Evolutionary conservation across 2,888 invertebrate species (phyloP).

Genomic region (Drosophila gaucha): DNA sequence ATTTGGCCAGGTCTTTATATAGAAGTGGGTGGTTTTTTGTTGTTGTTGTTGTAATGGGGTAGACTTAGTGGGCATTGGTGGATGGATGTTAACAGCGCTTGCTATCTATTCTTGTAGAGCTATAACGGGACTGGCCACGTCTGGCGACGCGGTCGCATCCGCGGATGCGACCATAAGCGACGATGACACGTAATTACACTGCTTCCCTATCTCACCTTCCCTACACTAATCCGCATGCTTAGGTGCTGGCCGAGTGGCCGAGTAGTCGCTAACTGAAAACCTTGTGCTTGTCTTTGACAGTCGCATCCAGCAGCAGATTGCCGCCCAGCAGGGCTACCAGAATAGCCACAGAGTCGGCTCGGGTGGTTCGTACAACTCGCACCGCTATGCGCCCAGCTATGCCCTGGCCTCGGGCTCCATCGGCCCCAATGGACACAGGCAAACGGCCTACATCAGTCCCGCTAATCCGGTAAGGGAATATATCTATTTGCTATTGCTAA

Average conservation of each 20-base stretch:
- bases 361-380: constrained; percentile 48
- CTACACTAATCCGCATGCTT: constrained; percentile 8
- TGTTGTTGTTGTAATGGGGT: constrained; percentile 18
- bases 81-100: constrained; percentile 35
- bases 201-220: constrained; percentile 8
- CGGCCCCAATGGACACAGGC: constrained; percentile 86
- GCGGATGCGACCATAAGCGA: constrained; percentile 80
- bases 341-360: constrained; percentile 45
- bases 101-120: constrained; percentile 67
- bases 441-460: constrained; percentile 87
- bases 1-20: not conserved
- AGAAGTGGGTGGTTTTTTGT: not conserved
- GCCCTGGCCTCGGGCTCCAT: constrained; percentile 86
- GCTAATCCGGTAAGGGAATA: constrained; percentile 86
- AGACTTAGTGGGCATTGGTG: constrained; percentile 37
- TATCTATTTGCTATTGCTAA: no score
- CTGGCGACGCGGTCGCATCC: constrained; percentile 79
- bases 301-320: constrained; percentile 81
- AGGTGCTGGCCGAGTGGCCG: no score
- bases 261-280: not conserved
- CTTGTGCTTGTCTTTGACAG: constrained; percentile 27
- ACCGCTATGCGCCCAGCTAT: constrained; percentile 82
- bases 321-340: constrained; percentile 77
- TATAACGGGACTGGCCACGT: constrained; percentile 73
- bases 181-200: constrained; percentile 81